Evolutionary conservation across 2,888 invertebrate species (phyloP), one percentile per base, ranked within the genome.

Genomic region (Onthophagus sagittarius): DNA sequence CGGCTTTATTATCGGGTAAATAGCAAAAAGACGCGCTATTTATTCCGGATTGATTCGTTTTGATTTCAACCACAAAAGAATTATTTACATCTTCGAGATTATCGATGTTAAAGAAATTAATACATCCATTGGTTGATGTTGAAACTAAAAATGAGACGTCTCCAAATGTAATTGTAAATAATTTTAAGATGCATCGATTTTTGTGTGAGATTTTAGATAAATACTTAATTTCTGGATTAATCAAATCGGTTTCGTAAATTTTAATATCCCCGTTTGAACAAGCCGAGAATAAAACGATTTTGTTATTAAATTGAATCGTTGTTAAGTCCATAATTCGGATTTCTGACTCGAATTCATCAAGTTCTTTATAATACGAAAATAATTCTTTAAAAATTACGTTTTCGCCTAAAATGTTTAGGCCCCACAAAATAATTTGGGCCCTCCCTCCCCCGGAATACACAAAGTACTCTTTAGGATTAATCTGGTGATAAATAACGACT

Each of bases 381-480:
- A 90, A 83, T 88, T 90, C 76, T 90, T 84, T 84, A 88, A 81
- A 71, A 69, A 76, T 70, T 5, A 77, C 62, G 32, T 81, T 71
- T 76, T 82, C 80, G 15, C 84, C n/a, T 2, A 32, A 67, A 67
- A 67, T n/a, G 2, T 67, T 32, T 2, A 92, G 79, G 79, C 88
- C 85, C 88, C 92, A 93, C 1, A 92, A 84, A 81, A 93, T 92
- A 67, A 96, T 87, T 81, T 96, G 95, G 0, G 94, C 94, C 80
- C 96, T 88, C 0, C 96, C 96, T 0, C 97, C 97, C 2, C 90
- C 95, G 14, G 94, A 91, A 81, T 94, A 88, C 15, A 94, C 79
- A 62, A 92, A 80, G 77, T 87, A 82, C 76, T 81, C 80, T 79
- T 80, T 71, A 9, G 77, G 69, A n/a, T 76, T 70, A 15, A 83